A percentile compares a stretch with the other conserved stretches of the same genome.
These are phyloP conservation scores for Polyommatus iphigenia DNA, from an alignment of 2,888 invertebrate species.

Conservation along the genomic window DNA sequence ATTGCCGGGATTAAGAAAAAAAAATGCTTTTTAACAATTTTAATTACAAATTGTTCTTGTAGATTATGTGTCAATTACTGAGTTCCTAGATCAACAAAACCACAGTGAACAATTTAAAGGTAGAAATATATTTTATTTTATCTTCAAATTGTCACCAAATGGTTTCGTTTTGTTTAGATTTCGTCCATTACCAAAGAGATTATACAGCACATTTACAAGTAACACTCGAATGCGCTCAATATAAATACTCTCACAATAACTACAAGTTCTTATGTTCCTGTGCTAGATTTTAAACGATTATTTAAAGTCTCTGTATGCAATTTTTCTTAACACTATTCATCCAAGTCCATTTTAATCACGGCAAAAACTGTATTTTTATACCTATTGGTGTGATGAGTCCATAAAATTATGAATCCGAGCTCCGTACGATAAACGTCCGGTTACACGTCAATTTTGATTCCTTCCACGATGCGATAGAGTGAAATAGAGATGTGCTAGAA, in stretches of 20 bases:
- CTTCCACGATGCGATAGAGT: slow-evolving; percentile 12
- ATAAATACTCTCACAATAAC: slow-evolving; percentile 10
- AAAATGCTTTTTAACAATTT: not conserved
- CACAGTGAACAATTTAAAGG: not conserved
- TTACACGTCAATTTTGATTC: slow-evolving; percentile 6
- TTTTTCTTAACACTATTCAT: slow-evolving; percentile 22
- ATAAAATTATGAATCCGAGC: slow-evolving; percentile 4
- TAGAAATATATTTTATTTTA: not conserved
- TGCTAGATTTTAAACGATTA: slow-evolving; percentile 8
- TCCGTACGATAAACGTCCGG: slow-evolving; percentile 20
- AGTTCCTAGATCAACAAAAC: not conserved
- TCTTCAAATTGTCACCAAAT: not conserved
- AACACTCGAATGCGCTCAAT: not conserved
- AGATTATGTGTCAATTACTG: not conserved
- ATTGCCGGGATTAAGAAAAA: not conserved
- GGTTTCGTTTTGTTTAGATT: not conserved
- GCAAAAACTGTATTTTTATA: slow-evolving; percentile 21
- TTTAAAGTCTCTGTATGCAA: slow-evolving; percentile 12
- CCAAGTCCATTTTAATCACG: slow-evolving; percentile 26
- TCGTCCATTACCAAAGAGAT: not conserved
- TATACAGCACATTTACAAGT: not conserved
- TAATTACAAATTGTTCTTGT: not conserved
- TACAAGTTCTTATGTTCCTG: not conserved
- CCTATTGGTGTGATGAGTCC: slow-evolving; percentile 29
- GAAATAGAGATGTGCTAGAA: not conserved